These are phyloP conservation scores for Mustela nigripes DNA, from an alignment of 2,113 vertebrate genomes.

Conservation along the genomic window DNA sequence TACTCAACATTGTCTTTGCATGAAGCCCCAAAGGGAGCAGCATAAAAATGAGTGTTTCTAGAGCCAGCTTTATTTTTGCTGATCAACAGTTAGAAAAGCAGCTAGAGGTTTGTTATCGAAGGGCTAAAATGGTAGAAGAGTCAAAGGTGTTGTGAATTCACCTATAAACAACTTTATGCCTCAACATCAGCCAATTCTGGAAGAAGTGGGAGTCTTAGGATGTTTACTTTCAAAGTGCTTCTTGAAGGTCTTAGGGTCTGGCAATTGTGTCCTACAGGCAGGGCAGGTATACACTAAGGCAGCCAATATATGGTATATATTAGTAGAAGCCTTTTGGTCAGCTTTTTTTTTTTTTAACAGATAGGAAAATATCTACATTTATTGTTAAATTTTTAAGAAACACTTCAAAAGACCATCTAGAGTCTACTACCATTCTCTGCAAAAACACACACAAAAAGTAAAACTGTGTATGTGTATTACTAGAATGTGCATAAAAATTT, in stretches of 20 bases:
- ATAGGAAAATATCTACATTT: not conserved
- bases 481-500: not conserved
- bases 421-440: not conserved
- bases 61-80: conserved; percentile 92
- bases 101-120: conserved; percentile 91
- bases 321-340: conserved; percentile 96
- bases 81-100: conserved; percentile 92
- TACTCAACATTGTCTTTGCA: conserved; percentile 91
- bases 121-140: conserved; percentile 89
- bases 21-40: conserved; percentile 90
- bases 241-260: conserved; percentile 93
- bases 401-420: not conserved
- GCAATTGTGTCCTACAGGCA: conserved; percentile 94
- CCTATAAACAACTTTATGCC: conserved; percentile 89
- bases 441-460: not conserved
- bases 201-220: conserved; percentile 92
- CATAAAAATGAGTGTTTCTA: conserved; percentile 92
- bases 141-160: conserved; percentile 88
- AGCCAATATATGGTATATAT: conserved; percentile 83
- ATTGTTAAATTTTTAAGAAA: not conserved
- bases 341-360: not conserved
- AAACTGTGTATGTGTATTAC: not conserved
- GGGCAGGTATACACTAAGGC: conserved; percentile 95
- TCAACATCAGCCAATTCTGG: conserved; percentile 92
- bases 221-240: conserved; percentile 94